Evolutionary conservation across 2,888 invertebrate species (phyloP).

Genomic region (Acanthosepion lycidas): DNA sequence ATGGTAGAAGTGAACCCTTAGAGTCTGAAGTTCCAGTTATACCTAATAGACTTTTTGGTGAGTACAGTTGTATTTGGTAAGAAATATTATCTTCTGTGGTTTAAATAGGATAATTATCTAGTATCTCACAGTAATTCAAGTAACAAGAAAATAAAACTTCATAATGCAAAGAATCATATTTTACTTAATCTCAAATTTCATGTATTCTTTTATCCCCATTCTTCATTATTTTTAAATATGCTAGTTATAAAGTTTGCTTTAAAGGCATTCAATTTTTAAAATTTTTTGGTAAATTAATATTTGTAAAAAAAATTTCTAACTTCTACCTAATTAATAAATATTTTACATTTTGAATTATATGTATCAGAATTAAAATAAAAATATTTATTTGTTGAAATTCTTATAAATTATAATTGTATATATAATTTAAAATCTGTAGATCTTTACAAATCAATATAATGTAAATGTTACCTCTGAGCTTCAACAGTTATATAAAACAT

Average conservation of each 20-base stretch:
- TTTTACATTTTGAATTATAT: background rate
- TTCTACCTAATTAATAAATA: background rate
- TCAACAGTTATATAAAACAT: background rate
- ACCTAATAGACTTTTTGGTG: constrained; percentile 78
- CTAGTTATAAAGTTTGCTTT: no score
- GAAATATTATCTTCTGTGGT: background rate
- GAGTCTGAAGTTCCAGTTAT: constrained; percentile 83
- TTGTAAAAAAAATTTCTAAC: background rate
- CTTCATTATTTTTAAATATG: background rate
- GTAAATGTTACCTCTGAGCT: background rate
- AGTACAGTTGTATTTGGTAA: constrained; percentile 50
- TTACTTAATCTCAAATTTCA: background rate
- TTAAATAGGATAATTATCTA: background rate
- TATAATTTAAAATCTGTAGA: background rate
- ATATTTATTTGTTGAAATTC: background rate
- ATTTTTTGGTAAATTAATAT: background rate
- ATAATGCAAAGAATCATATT: background rate
- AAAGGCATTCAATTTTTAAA: no score
- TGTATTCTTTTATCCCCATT: background rate
- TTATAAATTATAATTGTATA: background rate
- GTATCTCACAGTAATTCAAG: background rate
- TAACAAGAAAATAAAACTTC: background rate
- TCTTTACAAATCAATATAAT: background rate
- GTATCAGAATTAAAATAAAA: background rate
- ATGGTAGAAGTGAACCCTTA: constrained; percentile 85